phyloP scores from a whole-genome alignment of 2,888 invertebrate genomes.

The Lepidochrysops patricia region DNA sequence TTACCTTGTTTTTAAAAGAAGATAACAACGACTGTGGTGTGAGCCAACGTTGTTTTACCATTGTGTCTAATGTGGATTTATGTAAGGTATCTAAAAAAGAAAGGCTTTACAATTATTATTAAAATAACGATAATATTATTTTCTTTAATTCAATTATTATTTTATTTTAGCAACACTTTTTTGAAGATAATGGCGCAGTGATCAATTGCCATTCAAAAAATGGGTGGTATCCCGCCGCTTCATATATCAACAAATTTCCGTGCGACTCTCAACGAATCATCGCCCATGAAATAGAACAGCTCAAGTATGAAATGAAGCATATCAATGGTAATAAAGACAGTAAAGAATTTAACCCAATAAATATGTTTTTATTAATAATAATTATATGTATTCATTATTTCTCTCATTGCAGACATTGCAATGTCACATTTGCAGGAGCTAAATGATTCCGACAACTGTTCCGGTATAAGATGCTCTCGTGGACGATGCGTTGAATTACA shows the following conservation, averaged over 20 bases:
- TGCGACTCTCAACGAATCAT: slow-evolving; percentile 66
- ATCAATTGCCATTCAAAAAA: slow-evolving; percentile 78
- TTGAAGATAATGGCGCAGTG: slow-evolving; percentile 76
- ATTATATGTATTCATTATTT: background rate
- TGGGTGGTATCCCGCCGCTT: slow-evolving; percentile 83
- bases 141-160: background rate
- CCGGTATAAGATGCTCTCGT: slow-evolving; percentile 78
- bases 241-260: slow-evolving; percentile 71
- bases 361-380: background rate
- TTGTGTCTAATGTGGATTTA: slow-evolving; percentile 36
- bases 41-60: slow-evolving; percentile 73
- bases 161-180: slow-evolving; percentile 4
- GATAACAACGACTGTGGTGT: slow-evolving; percentile 60
- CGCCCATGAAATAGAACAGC: slow-evolving; percentile 70
- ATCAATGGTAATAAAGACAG: slow-evolving; percentile 54
- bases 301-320: slow-evolving; percentile 65
- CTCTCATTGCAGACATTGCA: background rate
- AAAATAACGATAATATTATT: background rate
- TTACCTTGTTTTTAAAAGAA: slow-evolving; percentile 66
- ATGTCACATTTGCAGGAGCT: slow-evolving; percentile 18
- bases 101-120: too few relatives aligned
- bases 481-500: slow-evolving; percentile 78
- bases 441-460: slow-evolving; percentile 51
- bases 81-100: slow-evolving; percentile 47
- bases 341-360: background rate